phyloP scores from a whole-genome alignment of 2,113 vertebrate genomes.

The Tretioscincus oriximinensis region DNA sequence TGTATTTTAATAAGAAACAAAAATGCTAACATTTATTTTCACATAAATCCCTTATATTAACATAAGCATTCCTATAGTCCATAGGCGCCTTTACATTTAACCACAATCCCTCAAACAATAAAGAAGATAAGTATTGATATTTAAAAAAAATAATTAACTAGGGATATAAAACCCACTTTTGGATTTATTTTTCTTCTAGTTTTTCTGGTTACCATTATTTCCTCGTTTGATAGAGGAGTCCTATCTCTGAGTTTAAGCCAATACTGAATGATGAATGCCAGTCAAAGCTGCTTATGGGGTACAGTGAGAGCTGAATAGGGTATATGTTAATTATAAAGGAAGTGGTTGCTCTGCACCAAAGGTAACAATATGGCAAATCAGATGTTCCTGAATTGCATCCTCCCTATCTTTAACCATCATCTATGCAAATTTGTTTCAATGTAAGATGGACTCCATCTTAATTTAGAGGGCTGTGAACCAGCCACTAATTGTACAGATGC shows the following conservation, averaged over 20 bases:
- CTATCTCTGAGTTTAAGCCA: no score
- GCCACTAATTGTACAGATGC: no score
- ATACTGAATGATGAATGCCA: neutral
- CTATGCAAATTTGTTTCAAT: neutral
- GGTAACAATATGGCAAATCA: neutral
- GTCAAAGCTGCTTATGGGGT: neutral
- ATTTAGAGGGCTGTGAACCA: neutral
- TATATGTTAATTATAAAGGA: no score
- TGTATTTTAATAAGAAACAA: neutral
- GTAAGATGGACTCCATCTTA: no score
- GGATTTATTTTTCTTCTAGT: neutral
- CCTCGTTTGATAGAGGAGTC: neutral
- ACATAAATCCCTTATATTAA: neutral
- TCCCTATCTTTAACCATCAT: neutral
- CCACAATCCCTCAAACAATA: neutral
- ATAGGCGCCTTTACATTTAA: neutral
- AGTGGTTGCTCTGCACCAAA: no score
- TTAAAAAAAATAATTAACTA: neutral
- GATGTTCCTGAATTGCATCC: neutral
- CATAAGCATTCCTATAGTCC: neutral
- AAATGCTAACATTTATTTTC: neutral
- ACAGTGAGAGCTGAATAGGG: neutral
- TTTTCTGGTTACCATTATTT: neutral
- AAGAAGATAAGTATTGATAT: neutral
- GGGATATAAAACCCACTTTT: neutral